Percentiles rank a stretch among this genome's conserved stretches.
Conservation (phyloP, 2,888 invertebrate genomes). For the Hylaea fasciaria region DNA sequence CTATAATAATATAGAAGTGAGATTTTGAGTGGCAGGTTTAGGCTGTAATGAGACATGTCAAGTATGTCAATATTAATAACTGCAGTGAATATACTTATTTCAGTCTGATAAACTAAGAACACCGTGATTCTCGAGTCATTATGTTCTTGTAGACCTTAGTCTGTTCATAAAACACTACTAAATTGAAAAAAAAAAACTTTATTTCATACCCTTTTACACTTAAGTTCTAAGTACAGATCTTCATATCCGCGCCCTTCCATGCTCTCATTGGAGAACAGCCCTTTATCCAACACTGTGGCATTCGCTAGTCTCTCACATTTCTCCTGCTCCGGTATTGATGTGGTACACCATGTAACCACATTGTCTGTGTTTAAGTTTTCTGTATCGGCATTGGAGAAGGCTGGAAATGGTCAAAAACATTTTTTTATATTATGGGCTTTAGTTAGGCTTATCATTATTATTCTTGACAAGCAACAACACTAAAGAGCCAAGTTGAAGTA, state of each 20-base stretch:
- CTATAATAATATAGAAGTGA: too few relatives aligned
- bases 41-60: too few relatives aligned
- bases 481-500: neutral
- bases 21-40: too few relatives aligned
- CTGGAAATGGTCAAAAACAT: neutral
- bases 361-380: slow-evolving; percentile 41
- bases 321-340: slow-evolving; percentile 89
- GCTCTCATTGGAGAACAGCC: slow-evolving; percentile 84
- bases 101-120: too few relatives aligned
- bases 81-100: too few relatives aligned
- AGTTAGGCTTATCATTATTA: too few relatives aligned
- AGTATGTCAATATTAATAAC: too few relatives aligned
- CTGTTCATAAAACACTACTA: too few relatives aligned
- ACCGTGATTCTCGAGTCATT: too few relatives aligned
- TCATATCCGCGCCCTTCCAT: slow-evolving; percentile 26
- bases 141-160: neutral
- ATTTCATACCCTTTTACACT: slow-evolving; percentile 87
- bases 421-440: too few relatives aligned
- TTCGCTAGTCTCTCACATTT: slow-evolving; percentile 93
- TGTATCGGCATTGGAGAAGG: slow-evolving; percentile 24
- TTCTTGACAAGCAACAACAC: too few relatives aligned
- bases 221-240: slow-evolving; percentile 83
- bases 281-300: slow-evolving; percentile 87
- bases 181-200: too few relatives aligned
- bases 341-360: slow-evolving; percentile 92